Percentiles rank a stretch among this genome's conserved stretches.
Evolutionary conservation across 2,888 invertebrate species (phyloP).

Genomic region (Eupithecia vulgata): DNA sequence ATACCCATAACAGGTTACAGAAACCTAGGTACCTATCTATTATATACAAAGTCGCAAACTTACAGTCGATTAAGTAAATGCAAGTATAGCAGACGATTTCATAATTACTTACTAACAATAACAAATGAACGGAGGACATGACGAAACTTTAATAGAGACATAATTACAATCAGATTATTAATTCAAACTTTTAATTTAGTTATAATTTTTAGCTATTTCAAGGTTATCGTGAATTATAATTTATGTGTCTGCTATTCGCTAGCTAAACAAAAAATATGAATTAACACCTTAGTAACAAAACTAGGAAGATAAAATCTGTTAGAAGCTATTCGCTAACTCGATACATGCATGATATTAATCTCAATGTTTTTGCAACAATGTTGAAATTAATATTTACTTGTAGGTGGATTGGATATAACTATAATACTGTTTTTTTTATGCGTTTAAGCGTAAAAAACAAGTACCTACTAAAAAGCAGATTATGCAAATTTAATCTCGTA

Average conservation of each 20-base stretch:
- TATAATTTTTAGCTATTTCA: not conserved
- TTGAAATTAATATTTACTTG: not conserved
- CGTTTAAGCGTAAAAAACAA: not conserved
- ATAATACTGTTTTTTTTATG: too few species aligned
- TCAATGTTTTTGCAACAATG: not conserved
- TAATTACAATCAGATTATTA: not conserved
- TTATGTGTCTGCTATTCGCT: not conserved
- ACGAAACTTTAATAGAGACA: not conserved
- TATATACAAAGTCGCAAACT: conserved; percentile 3
- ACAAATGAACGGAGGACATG: not conserved
- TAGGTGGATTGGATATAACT: not conserved
- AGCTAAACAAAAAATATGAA: not conserved
- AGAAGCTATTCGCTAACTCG: not conserved
- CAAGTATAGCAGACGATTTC: not conserved
- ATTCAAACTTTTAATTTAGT: not conserved
- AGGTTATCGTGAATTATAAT: not conserved
- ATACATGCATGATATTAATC: not conserved
- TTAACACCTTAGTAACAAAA: not conserved
- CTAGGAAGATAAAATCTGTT: not conserved
- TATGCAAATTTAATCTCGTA: not conserved
- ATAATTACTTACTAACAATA: not conserved
- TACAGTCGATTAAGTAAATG: not conserved
- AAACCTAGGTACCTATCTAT: not conserved
- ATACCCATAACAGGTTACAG: not conserved
- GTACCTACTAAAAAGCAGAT: not conserved